Evolutionary conservation across 1,140 invertebrate genomes (phyloP), one percentile per base, ranked within the genome.

Genomic region (Macrocentrus cingulum): DNA sequence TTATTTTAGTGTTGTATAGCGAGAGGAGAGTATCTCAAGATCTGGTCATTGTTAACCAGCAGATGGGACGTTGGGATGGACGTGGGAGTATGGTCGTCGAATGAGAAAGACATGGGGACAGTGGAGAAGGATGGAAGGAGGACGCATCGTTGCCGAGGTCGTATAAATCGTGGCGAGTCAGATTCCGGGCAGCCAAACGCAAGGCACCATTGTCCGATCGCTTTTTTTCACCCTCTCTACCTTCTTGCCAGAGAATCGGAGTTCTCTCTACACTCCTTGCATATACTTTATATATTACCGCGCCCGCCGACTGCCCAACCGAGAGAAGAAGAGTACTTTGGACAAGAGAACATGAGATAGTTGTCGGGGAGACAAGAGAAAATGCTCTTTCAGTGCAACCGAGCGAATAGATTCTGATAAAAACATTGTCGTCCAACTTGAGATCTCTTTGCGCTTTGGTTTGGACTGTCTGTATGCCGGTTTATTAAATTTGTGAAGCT

Each of bases 111-210:
- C 59, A 15, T 11, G 36, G 11, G 8, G 11, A 13, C 13, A 39
- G 36, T 39, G 36, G 49, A 61, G 50, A 55, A 60, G 61, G 45
- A 56, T 44, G 57, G 37, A 39, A 39, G 7, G 48, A 37, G 56
- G 57, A 20, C 41, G 57, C 39, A 59, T 58, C 63, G 62, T 65
- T 49, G 59, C 64, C 62, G 69, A 69, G 70, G 62, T 68, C 66
- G 67, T 68, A 75, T 75, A 75, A 75, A 75, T 75, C 70, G 68
- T 75, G 66, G 68, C 63, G 64, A 71, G 68, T 75, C 71, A 66
- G 70, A 73, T 74, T 73, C 70, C 69, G 69, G 63, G 67, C 67
- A 73, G 65, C 65, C 69, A 64, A 72, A 74, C 66, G 71, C 66
- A 60, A 71, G 64, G 65, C 66, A 69, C 71, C 66, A 74, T 76